phyloP scores from a whole-genome alignment of 2,113 vertebrate genomes.

The Macroglossus sobrinus region DNA sequence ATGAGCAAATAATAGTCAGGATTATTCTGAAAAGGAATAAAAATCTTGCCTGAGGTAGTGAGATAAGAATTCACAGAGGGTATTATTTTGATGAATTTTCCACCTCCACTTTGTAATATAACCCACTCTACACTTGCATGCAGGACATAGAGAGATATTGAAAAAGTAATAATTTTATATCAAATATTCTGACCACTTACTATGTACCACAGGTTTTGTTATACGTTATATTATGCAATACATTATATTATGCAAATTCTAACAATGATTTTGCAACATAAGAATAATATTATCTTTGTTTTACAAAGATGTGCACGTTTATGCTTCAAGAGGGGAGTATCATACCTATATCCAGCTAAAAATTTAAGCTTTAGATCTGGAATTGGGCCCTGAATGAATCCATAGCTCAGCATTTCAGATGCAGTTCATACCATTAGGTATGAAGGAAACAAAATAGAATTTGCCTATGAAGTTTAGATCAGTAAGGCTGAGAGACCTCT shows the following conservation, averaged over 20 bases:
- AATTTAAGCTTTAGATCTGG: neutral
- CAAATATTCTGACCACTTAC: neutral
- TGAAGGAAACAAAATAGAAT: neutral
- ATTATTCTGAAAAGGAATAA: neutral
- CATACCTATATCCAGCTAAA: neutral
- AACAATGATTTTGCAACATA: neutral
- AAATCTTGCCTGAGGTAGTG: neutral
- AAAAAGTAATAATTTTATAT: neutral
- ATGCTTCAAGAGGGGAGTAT: neutral
- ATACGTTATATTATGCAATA: neutral
- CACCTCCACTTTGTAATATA: neutral
- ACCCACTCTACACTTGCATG: neutral
- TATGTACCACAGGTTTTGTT: neutral
- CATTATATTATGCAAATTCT: neutral
- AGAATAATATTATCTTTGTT: neutral
- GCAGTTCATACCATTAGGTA: accelerated
- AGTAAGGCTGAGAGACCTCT: neutral
- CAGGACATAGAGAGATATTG: neutral
- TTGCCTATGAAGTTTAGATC: neutral
- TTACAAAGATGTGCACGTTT: neutral
- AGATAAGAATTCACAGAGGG: neutral
- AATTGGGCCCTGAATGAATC: neutral
- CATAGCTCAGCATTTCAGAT: neutral
- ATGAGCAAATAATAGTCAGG: neutral
- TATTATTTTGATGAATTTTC: neutral